phyloP scores from a whole-genome alignment of 2,888 invertebrate genomes.

The Platerodrilus igneus region DNA sequence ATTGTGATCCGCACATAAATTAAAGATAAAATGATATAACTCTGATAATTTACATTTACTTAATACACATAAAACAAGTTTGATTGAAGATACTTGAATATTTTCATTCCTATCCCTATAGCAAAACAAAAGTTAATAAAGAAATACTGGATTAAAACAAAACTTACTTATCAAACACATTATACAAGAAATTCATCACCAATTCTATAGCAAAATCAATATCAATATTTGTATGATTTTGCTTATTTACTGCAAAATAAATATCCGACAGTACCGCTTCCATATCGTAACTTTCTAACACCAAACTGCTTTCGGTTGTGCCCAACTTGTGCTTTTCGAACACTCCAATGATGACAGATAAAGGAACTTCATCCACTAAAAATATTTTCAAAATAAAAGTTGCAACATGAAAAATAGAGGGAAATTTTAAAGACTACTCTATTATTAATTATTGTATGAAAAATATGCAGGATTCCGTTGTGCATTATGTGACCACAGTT shows the following conservation, averaged over 20 bases:
- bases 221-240: conserved; percentile 57
- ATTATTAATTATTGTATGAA: too few relatives aligned
- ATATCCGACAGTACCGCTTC: conserved; percentile 70
- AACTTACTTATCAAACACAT: conserved; percentile 64
- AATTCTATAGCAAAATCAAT: conserved; percentile 61
- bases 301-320: conserved; percentile 62
- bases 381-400: conserved; percentile 16
- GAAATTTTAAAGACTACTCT: too few relatives aligned
- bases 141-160: conserved; percentile 10
- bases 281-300: conserved; percentile 62
- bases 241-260: conserved; percentile 67
- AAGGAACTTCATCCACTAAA: conserved; percentile 40
- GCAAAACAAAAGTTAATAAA: conserved; percentile 48
- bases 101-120: conserved; percentile 60
- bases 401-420: neutral
- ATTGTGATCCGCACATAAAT: conserved; percentile 69
- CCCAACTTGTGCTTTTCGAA: conserved; percentile 68
- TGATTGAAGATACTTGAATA: conserved; percentile 63
- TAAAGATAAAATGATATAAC: conserved; percentile 62
- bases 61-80: conserved; percentile 62
- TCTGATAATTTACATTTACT: conserved; percentile 62
- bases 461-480: too few relatives aligned
- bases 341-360: conserved; percentile 61
- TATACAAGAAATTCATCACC: conserved; percentile 60
- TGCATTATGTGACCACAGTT: too few relatives aligned